Evolutionary conservation across 2,797 vertebrate species (phyloP).

Genomic region (Scolopax bukidnonensis): DNA sequence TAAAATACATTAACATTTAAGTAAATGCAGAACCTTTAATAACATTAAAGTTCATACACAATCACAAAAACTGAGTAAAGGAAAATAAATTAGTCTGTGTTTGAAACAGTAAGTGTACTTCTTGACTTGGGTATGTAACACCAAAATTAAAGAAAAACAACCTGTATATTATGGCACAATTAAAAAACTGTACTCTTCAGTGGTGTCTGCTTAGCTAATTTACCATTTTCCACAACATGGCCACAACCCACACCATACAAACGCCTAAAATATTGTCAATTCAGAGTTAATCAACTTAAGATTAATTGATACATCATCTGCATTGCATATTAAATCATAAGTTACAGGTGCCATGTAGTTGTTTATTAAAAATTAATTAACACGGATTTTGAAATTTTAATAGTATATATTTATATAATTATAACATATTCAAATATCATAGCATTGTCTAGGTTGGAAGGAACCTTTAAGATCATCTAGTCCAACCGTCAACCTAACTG

Average conservation of each 20-base stretch:
- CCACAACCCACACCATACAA: neutral
- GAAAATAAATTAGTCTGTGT: neutral
- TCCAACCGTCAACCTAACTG: too few species aligned
- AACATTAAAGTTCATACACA: neutral
- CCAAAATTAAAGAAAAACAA: neutral
- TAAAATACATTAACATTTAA: neutral
- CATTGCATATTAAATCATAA: neutral
- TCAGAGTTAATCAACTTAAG: neutral
- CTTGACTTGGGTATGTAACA: neutral
- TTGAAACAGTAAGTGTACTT: neutral
- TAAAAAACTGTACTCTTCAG: neutral
- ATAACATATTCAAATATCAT: neutral
- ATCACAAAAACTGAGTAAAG: neutral
- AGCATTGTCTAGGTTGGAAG: too few species aligned
- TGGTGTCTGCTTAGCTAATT: neutral
- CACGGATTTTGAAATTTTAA: neutral
- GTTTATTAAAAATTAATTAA: neutral
- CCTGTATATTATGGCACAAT: neutral
- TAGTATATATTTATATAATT: neutral
- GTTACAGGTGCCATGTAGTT: neutral
- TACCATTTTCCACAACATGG: neutral
- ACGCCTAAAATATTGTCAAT: neutral
- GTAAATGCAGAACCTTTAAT: neutral
- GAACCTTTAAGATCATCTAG: too few species aligned
- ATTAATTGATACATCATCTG: neutral